Evolutionary conservation across 2,797 vertebrate species (phyloP).

Genomic region (Peromyscus nudipes): DNA sequence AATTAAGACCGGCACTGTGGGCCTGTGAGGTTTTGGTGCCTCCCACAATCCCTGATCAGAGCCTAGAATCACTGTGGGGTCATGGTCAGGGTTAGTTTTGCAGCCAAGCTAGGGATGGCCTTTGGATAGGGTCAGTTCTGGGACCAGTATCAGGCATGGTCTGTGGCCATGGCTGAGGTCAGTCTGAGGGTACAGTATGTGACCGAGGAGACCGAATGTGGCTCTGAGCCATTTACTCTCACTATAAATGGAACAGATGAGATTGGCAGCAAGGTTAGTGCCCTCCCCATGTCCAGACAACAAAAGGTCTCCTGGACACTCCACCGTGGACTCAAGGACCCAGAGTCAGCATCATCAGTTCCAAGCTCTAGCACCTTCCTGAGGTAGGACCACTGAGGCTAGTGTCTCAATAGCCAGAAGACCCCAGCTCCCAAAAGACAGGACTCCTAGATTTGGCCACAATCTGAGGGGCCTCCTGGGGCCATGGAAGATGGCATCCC

Average conservation of each 20-base stretch:
- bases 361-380: neutral
- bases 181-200: conserved; percentile 60
- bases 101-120: neutral
- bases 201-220: conserved; percentile 2
- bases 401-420: neutral
- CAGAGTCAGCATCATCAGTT: neutral
- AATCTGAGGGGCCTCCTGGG: neutral
- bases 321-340: neutral
- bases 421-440: neutral
- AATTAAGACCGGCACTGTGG: neutral
- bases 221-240: conserved; percentile 21
- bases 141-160: conserved; percentile 41
- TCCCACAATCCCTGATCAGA: neutral
- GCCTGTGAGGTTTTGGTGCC: neutral
- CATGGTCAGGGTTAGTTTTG: neutral
- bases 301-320: neutral
- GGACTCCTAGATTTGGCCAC: neutral
- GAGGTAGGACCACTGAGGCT: neutral
- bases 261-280: neutral
- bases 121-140: conserved; percentile 51
- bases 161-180: conserved; percentile 66
- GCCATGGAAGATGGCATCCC: neutral
- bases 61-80: conserved; percentile 6
- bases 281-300: neutral
- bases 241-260: neutral